A percentile compares a stretch with the other conserved stretches of the same genome.
These are phyloP conservation scores for Pipistrellus nathusii DNA, from an alignment of 2,797 vertebrate genomes.

Conservation along the genomic window DNA sequence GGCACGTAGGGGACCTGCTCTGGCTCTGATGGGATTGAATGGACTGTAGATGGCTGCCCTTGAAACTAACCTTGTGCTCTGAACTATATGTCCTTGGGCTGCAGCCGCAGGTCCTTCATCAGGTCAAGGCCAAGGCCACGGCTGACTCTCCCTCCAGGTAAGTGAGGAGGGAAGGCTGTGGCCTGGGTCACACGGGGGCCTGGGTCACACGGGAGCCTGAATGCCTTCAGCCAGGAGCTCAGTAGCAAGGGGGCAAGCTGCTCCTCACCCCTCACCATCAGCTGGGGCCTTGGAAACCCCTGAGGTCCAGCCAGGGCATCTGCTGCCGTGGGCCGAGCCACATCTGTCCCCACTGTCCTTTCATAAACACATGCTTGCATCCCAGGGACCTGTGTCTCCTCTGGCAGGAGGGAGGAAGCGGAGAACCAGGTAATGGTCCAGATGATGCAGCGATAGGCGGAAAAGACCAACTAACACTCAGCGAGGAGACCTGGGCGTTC, in stretches of 20 bases:
- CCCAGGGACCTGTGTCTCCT: background rate
- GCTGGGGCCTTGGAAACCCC: accelerated
- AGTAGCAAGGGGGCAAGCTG: background rate
- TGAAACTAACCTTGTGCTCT: background rate
- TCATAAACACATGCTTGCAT: background rate
- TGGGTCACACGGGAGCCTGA: background rate
- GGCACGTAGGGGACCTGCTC: background rate
- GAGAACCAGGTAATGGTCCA: background rate
- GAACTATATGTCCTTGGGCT: background rate
- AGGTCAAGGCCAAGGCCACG: background rate
- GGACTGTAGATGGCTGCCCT: background rate
- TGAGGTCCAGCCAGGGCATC: background rate
- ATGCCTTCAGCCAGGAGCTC: background rate
- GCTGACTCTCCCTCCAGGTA: background rate
- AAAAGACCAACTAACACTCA: background rate
- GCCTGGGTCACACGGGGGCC: background rate
- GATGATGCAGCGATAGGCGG: background rate
- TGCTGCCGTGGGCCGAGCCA: background rate
- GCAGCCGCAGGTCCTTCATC: background rate
- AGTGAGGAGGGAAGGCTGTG: background rate
- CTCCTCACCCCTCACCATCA: background rate
- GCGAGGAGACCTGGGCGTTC: accelerated
- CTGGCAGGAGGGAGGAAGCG: background rate
- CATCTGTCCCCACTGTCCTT: background rate
- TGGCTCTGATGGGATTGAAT: background rate